Base-by-base conservation (phyloP, 2,113 vertebrate genomes). In the Ceratotherium simum region DNA sequence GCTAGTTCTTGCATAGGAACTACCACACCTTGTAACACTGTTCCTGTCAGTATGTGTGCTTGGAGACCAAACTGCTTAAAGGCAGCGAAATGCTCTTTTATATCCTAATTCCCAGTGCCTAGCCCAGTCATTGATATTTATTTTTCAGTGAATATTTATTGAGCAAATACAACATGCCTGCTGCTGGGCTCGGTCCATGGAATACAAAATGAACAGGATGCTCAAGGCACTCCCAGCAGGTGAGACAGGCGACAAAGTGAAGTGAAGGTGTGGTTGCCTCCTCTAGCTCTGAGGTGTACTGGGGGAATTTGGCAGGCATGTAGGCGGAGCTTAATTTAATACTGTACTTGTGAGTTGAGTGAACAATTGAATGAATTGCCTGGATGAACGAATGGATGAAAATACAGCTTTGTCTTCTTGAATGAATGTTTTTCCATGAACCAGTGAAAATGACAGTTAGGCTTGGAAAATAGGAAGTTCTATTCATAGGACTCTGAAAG, bases 391-490 rank as follows among this genome's bases (percentile, higher is more conserved):
- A 78, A 73, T 80, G 87, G 5, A 64, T 83, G n/a, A 75, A 95
- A 56, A 69, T 69, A 14, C 23, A 91, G 51, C 9, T 95, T 87
- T 79, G 27, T 90, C 48, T 88, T 85, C 48, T 51, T 70, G 48
- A 93, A 84, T 93, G 36, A 93, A 20, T 80, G 84, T 86, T 39
- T 54, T 25, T 20, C 56, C 42, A n/a, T 54, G 16, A 80, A 75
- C 65, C 46, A 69, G 56, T 75, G 39, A 72, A 94, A 89, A 87
- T 88, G 58, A 95, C 31, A 91, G 33, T 46, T 91, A 54, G 6
- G 56, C 64, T 95, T 91, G 27, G 72, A 80, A 93, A 96, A 91
- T 88, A 80, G 70, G n/a, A 48, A 86, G 31, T 36, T 91, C 86
- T 56, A 54, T 70, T 93, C 54, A 67, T 18, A 76, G 72, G 90